Evolutionary conservation across 2,113 vertebrate species (phyloP), one percentile per base, ranked within the genome.

Genomic region (Marmota flaviventris): DNA sequence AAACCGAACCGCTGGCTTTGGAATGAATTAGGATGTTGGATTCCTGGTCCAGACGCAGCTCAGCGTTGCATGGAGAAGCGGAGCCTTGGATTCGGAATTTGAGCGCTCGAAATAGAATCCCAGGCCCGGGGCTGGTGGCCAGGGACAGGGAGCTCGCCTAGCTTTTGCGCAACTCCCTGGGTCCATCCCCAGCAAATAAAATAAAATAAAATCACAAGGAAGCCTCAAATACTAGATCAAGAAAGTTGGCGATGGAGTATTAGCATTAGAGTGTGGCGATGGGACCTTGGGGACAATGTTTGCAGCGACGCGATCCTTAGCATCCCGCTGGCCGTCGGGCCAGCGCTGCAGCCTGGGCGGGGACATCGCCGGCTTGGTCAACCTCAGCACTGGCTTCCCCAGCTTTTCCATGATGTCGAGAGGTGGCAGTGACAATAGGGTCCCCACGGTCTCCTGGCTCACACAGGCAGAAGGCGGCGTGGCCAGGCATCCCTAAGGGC

Each of bases 331-430:
- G n/a, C 76, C 16, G 13, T 84, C 3, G 8, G 45, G 78, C 29
- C 70, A 1, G 18, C 32, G 3, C 76, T 8, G 12, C 72, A n/a
- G 20, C 27, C 51, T 48, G 7, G 22, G 11, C 34, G 20, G 16
- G 27, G 1, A 24, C 29, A 27, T 3, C 3, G 5, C 27, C 14
- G 61, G 65, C 25, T 24, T 22, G 65, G 58, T 24, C 65, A 11
- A 5, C 39, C 13, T 12, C 42, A 6, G 83, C 25, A 5, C 65
- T 4, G 32, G 73, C 56, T 67, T 34, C 56, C 51, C 84, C 53
- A 5, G 39, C 51, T 16, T 45, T 51, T 4, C 8, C 0, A 2
- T 2, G 10, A 2, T 56, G 2, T 10, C 0, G 73, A n/a, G 22
- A 22, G 29, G 48, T 12, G 77, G 73, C 6, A 5, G 91, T 9